Base-by-base conservation (phyloP, 2,113 vertebrate genomes). In the Dissostichus mawsoni region DNA sequence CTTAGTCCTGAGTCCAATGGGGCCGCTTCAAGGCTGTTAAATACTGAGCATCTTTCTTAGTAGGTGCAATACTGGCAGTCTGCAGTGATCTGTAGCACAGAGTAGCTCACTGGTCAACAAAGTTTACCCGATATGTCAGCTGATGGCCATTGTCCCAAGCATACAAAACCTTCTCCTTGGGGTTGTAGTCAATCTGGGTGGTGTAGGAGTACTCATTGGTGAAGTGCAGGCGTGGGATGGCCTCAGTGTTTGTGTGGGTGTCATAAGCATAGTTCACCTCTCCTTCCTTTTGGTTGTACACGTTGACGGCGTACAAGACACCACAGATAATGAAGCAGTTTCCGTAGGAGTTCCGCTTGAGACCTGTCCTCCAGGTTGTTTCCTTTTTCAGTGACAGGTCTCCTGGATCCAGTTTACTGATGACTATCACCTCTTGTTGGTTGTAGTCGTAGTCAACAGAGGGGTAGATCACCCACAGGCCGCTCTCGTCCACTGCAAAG, bases 111-210 rank as follows among this genome's bases (percentile, higher is more conserved):
- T 96, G 97, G 77, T 94, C 95, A 53, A 97, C 95, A 0, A 99
- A 99, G 91, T 90, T 95, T 16, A 99, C 93, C 62, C 75, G 88
- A 2, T 99, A 99, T 0, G 96, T 99, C 81, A 99, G 91, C 94
- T 99, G 98, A 78, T 99, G 96, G 69, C 98, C 98, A 3, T 99
- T 99, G 95, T 99, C 98, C 98, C 98, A 99, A 70, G 97, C 97
- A 0, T 99, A 99, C 48, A 99, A 95, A 78, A 98, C 90, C 67
- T 96, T 97, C 89, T 99, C 98, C 90, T 96, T 97, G 64, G 98
- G 98, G 90, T 98, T 99, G 92, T 99, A 99, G 96, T 99, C 98
- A 1, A 99, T 94, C 92, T 99, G 98, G 0, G 98, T 98, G 79
- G 97, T 98, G 93, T 95, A 98, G 83, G 96, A 93, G 5, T 96